These are phyloP conservation scores for Bellardia pandia DNA, from an alignment of 2,888 invertebrate genomes.

Conservation along the genomic window DNA sequence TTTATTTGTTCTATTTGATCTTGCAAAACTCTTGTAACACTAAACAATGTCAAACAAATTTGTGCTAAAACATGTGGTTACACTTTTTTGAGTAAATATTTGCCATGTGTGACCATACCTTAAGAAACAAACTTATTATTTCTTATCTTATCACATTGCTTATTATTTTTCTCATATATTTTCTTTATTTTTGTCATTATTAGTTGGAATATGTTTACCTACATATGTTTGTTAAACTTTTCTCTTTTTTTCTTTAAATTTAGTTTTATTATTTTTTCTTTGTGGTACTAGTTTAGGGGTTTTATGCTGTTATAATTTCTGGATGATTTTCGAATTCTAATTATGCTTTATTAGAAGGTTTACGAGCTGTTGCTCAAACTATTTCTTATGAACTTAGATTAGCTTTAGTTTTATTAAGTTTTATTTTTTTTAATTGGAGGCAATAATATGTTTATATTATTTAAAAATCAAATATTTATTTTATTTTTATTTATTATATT, in stretches of 20 bases:
- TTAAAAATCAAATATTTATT: slow-evolving; percentile 84
- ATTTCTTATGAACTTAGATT: slow-evolving; percentile 92
- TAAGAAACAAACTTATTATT: slow-evolving; percentile 87
- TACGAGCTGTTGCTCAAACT: slow-evolving; percentile 89
- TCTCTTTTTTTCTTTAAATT: slow-evolving; percentile 86
- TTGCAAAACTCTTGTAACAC: no score
- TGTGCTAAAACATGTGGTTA: no score
- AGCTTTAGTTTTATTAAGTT: slow-evolving; percentile 87
- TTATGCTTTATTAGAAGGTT: slow-evolving; percentile 89
- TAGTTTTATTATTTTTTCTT: slow-evolving; percentile 88
- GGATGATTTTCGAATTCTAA: slow-evolving; percentile 90
- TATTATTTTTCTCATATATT: slow-evolving; percentile 87
- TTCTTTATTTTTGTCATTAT: slow-evolving; percentile 86
- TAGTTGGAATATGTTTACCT: slow-evolving; percentile 87
- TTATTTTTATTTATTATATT: slow-evolving; percentile 86
- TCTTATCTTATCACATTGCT: slow-evolving; percentile 86
- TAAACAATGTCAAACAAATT: no score
- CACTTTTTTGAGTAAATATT: no score
- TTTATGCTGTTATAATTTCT: slow-evolving; percentile 87
- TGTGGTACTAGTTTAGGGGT: slow-evolving; percentile 87
- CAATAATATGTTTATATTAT: slow-evolving; percentile 86
- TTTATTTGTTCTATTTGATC: no score
- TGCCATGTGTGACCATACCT: slow-evolving; percentile 76
- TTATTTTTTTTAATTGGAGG: slow-evolving; percentile 86
- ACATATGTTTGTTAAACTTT: slow-evolving; percentile 85